Evolutionary conservation across 2,888 invertebrate genomes (phyloP), one percentile per base, ranked within the genome.

Genomic region (Euclidia mi): DNA sequence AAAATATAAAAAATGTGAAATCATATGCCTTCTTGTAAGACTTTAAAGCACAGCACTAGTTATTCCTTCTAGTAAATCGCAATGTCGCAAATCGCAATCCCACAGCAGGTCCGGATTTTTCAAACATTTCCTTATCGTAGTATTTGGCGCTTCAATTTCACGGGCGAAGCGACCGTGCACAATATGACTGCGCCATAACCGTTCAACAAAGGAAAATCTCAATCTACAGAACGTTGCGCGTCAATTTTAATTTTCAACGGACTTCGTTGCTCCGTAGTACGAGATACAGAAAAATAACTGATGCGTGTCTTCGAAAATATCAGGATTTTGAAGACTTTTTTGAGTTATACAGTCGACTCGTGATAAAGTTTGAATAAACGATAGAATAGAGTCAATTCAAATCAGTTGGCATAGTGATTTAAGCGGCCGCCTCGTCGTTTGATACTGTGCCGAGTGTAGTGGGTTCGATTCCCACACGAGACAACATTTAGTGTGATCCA

Each of bases 131-230:
- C 48, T 48, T 18, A 34, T 14, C 15, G 17, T 44, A 35, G 20
- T 48, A 63, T 53, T 34, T 3, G 61, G 31, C 61, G 58, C 59
- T 74, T 44, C 55, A 65, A 65, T 72, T 71, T 67, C 72, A 71
- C 47, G 61, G 65, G 58, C 40, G 41, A 10, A 51, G 53, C 51
- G 46, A 53, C 31, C 50, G 34, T 32, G 43, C 64, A 64, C 63
- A 66, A 69, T 62, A 46, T 56, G 50, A 48, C 58, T 53, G 14
- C 52, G 45, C 63, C 62, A 70, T 67, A 68, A 56, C 60, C 57
- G 60, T 58, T 55, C 38, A 35, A 63, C 63, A 71, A 61, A 71
- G 43, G 53, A 61, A 68, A 64, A 60, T 63, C 53, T 59, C 48
- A 55, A 59, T 49, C 25, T 57, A 68, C 48, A 49, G 45, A 41